Percentiles rank a stretch among this genome's conserved stretches.
Evolutionary conservation across 2,888 invertebrate species (phyloP).

Genomic region (Yponomeuta malinellus): DNA sequence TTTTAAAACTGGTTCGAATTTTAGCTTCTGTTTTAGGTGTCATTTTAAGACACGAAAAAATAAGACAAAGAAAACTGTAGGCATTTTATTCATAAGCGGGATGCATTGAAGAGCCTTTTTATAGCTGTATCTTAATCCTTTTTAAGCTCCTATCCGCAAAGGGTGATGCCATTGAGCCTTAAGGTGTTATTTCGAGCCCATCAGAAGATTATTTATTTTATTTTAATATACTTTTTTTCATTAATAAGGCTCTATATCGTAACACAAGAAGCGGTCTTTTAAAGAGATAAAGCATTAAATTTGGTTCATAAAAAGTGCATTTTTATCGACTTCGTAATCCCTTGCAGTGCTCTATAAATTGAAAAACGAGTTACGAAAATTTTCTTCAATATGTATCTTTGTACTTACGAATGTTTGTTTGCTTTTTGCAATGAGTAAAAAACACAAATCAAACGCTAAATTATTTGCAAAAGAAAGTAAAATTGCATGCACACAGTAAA

Average conservation of each 20-base stretch:
- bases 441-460: not conserved
- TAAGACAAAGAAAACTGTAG: not conserved
- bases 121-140: constrained; percentile 71
- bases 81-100: constrained; percentile 33
- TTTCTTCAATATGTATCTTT: not conserved
- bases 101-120: constrained; percentile 69
- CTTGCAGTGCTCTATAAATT: not conserved
- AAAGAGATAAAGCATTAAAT: constrained; percentile 10
- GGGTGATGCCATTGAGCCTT: constrained; percentile 56
- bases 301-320: not conserved
- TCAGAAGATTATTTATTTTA: constrained; percentile 50
- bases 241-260: constrained; percentile 42
- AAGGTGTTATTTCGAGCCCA: constrained; percentile 65
- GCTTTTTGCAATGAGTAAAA: not conserved
- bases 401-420: too few species aligned
- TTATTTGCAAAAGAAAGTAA: not conserved
- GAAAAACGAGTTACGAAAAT: not conserved
- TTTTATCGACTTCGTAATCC: not conserved
- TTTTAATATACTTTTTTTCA: constrained; percentile 29
- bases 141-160: constrained; percentile 61
- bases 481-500: constrained; percentile 1
- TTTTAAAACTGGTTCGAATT: not conserved
- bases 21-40: not conserved
- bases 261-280: constrained; percentile 49
- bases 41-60: not conserved